Evolutionary conservation across 2,888 invertebrate genomes (phyloP), one percentile per base, ranked within the genome.

Genomic region (Xanthia togata): DNA sequence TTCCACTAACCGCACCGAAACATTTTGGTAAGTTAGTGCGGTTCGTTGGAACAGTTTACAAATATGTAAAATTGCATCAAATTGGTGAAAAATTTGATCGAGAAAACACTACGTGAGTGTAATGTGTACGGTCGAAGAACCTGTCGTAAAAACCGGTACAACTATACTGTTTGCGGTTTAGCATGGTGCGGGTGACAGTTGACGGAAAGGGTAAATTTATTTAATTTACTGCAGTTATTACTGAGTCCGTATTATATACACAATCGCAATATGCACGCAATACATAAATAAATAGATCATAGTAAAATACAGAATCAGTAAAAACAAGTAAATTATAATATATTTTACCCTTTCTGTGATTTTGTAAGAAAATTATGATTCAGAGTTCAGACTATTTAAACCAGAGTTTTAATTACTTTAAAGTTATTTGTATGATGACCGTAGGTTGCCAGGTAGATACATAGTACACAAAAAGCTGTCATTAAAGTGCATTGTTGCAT

Each of bases 401-500:
- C 53, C 20, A 55, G 1, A 57, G 74, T 62, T 47, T 62, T 62
- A 72, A 77, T 76, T 76, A 44, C 35, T 41, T 35, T 53, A 60
- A 60, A 26, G 65, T 62, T 53, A 70, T 38, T n/a, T 65, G 53
- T 68, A 4, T 57, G 35, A 47, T 68, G 38, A 50, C 26, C 35
- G 9, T 26, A 82, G 47, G 35, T 77, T 12, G 35, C 11, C 23
- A 41, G 77, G 70, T 70, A 77, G 67, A 80, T 55, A 17, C n/a
- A 79, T 47, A 17, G 14, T 69, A 31, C 31, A 82, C 53, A 75
- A 82, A 76, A 47, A 23, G 17, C 23, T 20, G 53, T 82, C 23
- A 65, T 82, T 82, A 70, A 11, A 11, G 17, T 35, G 76, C 35
- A 67, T 47, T 65, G 64, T 69, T 41, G 41, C 57, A 81, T 81